phyloP scores from a whole-genome alignment of 2,797 vertebrate genomes.

The Psittacula derbiana region DNA sequence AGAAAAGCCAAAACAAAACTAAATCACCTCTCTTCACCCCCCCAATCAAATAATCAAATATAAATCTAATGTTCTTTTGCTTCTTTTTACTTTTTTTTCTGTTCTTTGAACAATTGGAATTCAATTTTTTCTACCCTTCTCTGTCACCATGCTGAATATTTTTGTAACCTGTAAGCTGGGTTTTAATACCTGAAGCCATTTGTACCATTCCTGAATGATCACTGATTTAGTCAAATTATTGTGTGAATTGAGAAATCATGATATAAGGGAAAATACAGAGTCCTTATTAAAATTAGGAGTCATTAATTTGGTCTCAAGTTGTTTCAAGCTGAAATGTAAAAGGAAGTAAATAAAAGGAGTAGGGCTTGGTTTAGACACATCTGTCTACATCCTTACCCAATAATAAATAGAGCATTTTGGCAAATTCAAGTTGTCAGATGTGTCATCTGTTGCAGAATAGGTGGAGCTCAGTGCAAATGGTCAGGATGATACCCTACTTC shows the following conservation, averaged over 20 bases:
- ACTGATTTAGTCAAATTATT: neutral
- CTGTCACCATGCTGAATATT: neutral
- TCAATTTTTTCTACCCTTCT: neutral
- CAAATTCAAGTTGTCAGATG: conserved; percentile 59
- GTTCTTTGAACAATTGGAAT: neutral
- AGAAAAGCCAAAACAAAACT: neutral
- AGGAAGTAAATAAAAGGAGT: neutral
- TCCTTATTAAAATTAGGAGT: neutral
- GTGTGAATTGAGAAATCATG: neutral
- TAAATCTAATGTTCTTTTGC: neutral
- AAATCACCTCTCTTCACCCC: neutral
- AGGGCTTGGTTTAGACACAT: neutral
- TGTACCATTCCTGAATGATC: neutral
- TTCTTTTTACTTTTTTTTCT: neutral
- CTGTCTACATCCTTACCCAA: neutral
- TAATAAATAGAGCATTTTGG: conserved; percentile 15
- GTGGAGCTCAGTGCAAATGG: conserved; percentile 34
- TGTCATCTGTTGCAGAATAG: neutral
- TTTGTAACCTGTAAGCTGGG: neutral
- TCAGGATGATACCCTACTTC: neutral
- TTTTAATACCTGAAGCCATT: neutral
- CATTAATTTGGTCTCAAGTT: neutral
- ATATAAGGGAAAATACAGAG: neutral
- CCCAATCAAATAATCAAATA: neutral
- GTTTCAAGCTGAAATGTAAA: neutral